A percentile compares a stretch with the other conserved stretches of the same genome.
Evolutionary conservation across 2,113 vertebrate genomes (phyloP).

Genomic region (Theristicus caerulescens): DNA sequence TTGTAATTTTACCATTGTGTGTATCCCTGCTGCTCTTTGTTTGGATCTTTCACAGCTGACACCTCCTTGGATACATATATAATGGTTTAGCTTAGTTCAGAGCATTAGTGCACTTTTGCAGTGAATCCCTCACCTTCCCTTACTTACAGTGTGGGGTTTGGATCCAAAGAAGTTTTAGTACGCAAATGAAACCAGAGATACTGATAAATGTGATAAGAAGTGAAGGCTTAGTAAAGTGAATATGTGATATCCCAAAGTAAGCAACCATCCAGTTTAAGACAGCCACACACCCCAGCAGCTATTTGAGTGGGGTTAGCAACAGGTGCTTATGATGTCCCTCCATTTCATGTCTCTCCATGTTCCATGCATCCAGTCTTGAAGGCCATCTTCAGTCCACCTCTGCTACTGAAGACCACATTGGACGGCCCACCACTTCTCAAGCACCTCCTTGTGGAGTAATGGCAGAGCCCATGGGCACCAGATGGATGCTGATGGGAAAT

Average conservation of each 20-base stretch:
- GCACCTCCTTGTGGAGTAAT: background rate
- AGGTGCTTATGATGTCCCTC: background rate
- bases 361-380: background rate
- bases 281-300: background rate
- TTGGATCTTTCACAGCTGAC: background rate
- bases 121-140: background rate
- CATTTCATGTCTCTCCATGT: background rate
- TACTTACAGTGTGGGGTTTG: background rate
- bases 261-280: background rate
- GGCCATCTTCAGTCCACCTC: background rate
- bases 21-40: background rate
- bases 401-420: background rate
- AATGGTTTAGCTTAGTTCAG: background rate
- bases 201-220: background rate
- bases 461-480: fast-evolving
- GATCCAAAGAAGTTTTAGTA: background rate
- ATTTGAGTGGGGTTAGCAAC: background rate
- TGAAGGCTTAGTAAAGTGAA: background rate
- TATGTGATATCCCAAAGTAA: background rate
- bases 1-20: background rate
- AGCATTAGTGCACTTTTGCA: background rate
- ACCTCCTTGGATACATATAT: background rate
- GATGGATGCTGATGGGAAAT: background rate
- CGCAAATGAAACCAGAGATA: background rate
- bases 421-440: background rate